Base-by-base conservation (phyloP, 2,113 vertebrate genomes). In the Tychaedon coryphoeus region DNA sequence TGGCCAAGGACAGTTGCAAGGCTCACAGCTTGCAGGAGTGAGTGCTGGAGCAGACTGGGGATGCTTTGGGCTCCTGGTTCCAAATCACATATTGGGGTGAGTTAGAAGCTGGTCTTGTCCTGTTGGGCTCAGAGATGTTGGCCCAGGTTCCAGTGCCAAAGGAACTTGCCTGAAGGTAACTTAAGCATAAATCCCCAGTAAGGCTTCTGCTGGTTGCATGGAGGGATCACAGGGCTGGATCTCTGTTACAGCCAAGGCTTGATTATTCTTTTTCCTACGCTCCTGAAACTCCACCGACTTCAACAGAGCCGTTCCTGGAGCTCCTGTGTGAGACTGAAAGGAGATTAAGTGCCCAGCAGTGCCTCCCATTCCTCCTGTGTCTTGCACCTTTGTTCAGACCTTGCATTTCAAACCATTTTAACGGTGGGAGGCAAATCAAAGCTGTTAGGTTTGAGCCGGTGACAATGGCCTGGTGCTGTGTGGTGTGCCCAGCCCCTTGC, bases 311-410 rank as follows among this genome's bases (percentile, higher is more conserved):
- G 1, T 77, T 96, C 82, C 92, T 84, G 93, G 84, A 94, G 83
- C 93, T 93, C 82, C 95, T 67, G 89, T 60, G 78, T 77, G 92
- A 94, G 93, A 58, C 79, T 94, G 90, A 97, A 96, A 97, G 90
- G 93, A 92, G 94, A 96, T 97, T 96, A 97, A 96, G 92, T 80
- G 72, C 96, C 94, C 94, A 94, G 90, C 94, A 95, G 90, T 95
- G 95, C 92, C 26, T 92, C 92, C 72, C 53, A 43, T 97, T 95
- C 93, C 90, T 93, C 90, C 81, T 86, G 75, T 64, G 93, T 96
- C 96, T 96, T 94, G 95, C 93, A 94, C 92, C 93, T 96, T 96
- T 95, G 95, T 95, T 96, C 86, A 96, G 92, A 95, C 92, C 95
- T 94, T 94, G 95, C 96, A 96, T 96, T 97, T 97, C 93, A 95